A percentile compares a stretch with the other conserved stretches of the same genome.
Conservation (phyloP, 2,888 invertebrate genomes). For the Torymus auratus region DNA sequence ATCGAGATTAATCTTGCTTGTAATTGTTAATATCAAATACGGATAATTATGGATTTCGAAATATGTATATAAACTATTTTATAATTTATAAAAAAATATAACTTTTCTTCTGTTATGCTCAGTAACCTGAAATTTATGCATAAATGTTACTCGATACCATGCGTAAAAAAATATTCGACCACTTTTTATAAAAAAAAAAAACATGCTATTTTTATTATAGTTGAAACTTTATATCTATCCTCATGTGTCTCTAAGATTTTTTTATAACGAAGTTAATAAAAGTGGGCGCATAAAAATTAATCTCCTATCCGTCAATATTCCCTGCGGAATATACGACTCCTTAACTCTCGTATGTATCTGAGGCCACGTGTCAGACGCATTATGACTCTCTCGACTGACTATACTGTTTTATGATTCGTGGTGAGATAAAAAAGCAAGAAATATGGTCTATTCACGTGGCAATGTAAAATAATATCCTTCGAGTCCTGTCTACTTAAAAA, state of each 20-base stretch:
- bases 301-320: constrained; percentile 32
- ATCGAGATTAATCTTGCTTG: no score
- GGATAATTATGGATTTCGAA: no score
- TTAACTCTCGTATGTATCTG: constrained; percentile 33
- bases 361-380: constrained; percentile 41
- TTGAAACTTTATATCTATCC: neutral
- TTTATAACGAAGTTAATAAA: constrained; percentile 22
- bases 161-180: no score
- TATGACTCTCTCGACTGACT: constrained; percentile 47
- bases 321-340: constrained; percentile 25
- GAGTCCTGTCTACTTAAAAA: constrained; percentile 12
- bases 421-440: constrained; percentile 47
- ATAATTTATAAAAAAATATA: no score
- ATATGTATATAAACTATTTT: no score
- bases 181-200: neutral
- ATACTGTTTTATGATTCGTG: constrained; percentile 44
- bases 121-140: no score
- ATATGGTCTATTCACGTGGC: constrained; percentile 16
- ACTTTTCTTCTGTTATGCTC: no score
- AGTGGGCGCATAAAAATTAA: constrained; percentile 41
- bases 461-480: constrained; percentile 34
- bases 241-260: constrained; percentile 1
- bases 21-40: no score
- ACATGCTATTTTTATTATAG: neutral
- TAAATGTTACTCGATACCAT: no score